Evolutionary conservation across 2,888 invertebrate genomes (phyloP), one percentile per base, ranked within the genome.

Genomic region (Thalpophila matura): DNA sequence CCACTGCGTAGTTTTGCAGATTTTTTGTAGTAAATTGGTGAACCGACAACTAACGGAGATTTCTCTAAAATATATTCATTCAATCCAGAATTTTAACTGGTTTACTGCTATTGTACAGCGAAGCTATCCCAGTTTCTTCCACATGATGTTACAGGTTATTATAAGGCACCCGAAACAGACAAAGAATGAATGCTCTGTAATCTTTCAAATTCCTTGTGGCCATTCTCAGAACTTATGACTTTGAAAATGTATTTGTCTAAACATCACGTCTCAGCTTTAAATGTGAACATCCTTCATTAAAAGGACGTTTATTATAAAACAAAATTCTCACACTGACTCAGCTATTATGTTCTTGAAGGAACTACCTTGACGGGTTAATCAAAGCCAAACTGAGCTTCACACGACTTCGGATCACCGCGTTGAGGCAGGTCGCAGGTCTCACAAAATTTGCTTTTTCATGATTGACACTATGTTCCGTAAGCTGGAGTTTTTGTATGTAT

Each of bases 361-460:
- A 65, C 53, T 53, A 57, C 55, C 67, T 75, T 66, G 59, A 59
- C 50, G 46, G 63, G 59, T 60, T 73, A 73, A 75, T 77, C 70
- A 71, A 69, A 78, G 61, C 57, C 50, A 64, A 72, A 61, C 51
- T 46, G 51, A 50, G 57, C 59, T 37, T 42, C 35, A 59, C 51
- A 55, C 16, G 53, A 35, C 37, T 45, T 51, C 31, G 22, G 43
- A 55, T 56, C 62, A 77, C 63, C 40, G 51, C 54, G 65, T 82
- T 82, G 79, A 72, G 81, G 80, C 70, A 81, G 81, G 83, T 74
- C 74, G 80, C 70, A 81, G 81, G 83, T 74, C 74, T 51, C 45
- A 57, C 40, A 45, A 56, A 57, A 51, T 46, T 64, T 37, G 33
- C 20, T 35, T 53, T n/a, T 46, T 59, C 43, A 59, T 59, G 3